These are phyloP conservation scores for Darevskia mixta DNA, from an alignment of 2,797 vertebrate species.

Conservation along the genomic window DNA sequence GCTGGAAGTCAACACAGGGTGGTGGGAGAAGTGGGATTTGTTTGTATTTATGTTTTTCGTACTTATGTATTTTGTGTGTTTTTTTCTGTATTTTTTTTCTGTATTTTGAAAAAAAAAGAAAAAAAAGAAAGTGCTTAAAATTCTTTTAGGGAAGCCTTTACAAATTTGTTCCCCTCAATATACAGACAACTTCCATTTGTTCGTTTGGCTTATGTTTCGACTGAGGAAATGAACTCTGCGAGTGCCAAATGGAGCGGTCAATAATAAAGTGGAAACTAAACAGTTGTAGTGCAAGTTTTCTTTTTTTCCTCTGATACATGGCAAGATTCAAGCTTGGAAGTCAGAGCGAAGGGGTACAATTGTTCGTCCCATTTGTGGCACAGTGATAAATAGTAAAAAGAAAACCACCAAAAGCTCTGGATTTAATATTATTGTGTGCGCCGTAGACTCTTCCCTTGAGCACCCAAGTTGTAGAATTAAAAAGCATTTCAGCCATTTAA, in stretches of 20 bases:
- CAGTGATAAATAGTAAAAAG: too few relatives aligned
- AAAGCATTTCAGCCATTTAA: too few relatives aligned
- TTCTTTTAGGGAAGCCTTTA: not conserved
- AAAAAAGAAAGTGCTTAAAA: not conserved
- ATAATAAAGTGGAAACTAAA: constrained; percentile 23
- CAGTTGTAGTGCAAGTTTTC: not conserved
- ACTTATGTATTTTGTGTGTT: too few relatives aligned
- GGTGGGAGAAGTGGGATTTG: too few relatives aligned
- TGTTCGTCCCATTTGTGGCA: not conserved
- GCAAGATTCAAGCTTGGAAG: not conserved
- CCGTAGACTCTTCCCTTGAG: not conserved
- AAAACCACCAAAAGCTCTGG: too few relatives aligned
- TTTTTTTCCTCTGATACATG: not conserved
- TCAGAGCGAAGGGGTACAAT: not conserved
- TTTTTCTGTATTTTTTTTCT: too few relatives aligned
- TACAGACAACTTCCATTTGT: constrained; percentile 10
- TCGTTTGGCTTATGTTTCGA: not conserved
- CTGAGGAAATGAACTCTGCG: not conserved
- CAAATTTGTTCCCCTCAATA: not conserved
- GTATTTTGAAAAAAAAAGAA: not conserved
- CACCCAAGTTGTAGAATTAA: too few relatives aligned
- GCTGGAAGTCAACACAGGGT: too few relatives aligned
- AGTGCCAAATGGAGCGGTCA: constrained; percentile 18
- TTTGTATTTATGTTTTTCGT: too few relatives aligned
- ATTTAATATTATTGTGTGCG: not conserved